Base-by-base conservation (phyloP, 2,888 invertebrate species). In the Cartodere bifasciata region DNA sequence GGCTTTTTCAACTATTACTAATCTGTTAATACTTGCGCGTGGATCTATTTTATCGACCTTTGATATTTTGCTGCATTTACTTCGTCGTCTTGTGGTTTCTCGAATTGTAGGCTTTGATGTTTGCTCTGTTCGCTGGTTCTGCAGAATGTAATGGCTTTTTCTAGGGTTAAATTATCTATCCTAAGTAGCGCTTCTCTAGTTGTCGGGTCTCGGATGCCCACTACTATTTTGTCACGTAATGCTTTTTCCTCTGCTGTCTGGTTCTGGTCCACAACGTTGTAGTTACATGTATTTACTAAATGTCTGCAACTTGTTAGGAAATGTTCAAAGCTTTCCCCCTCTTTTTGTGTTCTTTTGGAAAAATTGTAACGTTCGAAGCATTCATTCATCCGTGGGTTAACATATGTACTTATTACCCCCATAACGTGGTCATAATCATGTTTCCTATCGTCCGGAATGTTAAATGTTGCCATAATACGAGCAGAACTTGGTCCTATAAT, bases 351-450 rank as follows among this genome's bases (percentile, higher is more conserved):
- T 23, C 41, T 32, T 36, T 40, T 39, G n/a, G 33, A 29, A 30
- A 45, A 46, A 28, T 37, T 42, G 27, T 41, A 43, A 12, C 44
- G 12, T 32, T 41, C 40, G 31, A 44, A 46, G 23, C 37, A 38
- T 34, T 46, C 43, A 23, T 45, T 45, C 10, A 40, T 27, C 21
- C 39, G 13, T 9, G 46, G 43, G 15, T 43, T 45, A 4, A 43
- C 44, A 32, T 46, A 43, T 22, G 36, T 34, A 7, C 36, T 35
- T 4, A 42, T 38, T 14, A 28, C 13, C 4, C 28, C 9, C 16
- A 41, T 29, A 15, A 27, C 32, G 28, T 6, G 22, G 13, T 39
- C 20, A 32, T 35, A 43, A 13, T 36, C 32, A 12, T 36, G 24
- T 2, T n/a, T n/a, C n/a, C n/a, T n/a, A n/a, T n/a, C n/a, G n/a